Evolutionary conservation across 2,888 invertebrate genomes (phyloP), one percentile per base, ranked within the genome.

Genomic region (Lordiphosa fenestrarum): DNA sequence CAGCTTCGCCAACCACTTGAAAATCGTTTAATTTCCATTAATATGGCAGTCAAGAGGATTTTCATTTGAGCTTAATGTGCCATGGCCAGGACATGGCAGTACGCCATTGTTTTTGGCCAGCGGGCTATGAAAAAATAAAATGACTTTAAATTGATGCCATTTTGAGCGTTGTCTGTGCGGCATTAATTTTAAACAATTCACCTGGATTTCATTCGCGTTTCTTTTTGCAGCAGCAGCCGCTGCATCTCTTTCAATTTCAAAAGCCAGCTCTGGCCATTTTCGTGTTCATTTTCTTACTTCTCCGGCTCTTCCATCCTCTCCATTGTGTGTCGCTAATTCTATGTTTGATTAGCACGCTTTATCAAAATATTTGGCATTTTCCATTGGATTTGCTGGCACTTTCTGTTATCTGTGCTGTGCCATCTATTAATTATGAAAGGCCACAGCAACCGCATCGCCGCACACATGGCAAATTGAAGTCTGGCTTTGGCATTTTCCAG

Each of bases 1-100:
- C 51, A 50, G 47, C 51, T 64, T 51, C 52, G 48, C 58, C 25
- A 71, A 71, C 53, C 71, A 70, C 70, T 82, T 70, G 85, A 86
- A 83, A 83, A 84, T 66, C 85, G 84, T 83, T 84, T 86, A 86
- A 86, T 84, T 77, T 85, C 77, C 84, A 84, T 86, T 84, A 85
- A 85, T 72, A 9, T 30, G 30, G 9, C 9, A 77, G 73, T 73
- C 69, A 65, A 66, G 82, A 69, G 78, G 61, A 64, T 62, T 70
- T 69, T 66, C 80, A 71, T 72, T 61, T 52, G 47, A 58, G 71
- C 73, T 83, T 84, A 84, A 84, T 84, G 72, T 70, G 61, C 68
- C 83, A 66, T 70, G 40, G 25, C 42, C 30, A 35, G 13, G 13
- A 36, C 35, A 50, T 50, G 46, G 46, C 66, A 50, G 46, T 33